Base-by-base conservation (phyloP, 2,888 invertebrate genomes). In the Drosophila ochracea region DNA sequence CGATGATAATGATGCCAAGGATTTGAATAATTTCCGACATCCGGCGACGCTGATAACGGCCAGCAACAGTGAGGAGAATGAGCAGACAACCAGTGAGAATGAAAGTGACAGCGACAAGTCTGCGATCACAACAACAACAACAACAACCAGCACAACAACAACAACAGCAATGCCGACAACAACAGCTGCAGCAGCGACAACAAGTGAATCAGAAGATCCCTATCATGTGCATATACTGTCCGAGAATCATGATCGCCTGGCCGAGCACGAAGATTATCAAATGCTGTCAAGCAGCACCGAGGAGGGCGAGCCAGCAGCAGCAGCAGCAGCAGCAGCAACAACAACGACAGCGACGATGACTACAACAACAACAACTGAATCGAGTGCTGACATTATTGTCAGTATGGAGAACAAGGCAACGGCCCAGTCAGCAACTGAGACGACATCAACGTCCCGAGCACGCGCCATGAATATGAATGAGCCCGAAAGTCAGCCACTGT, bases 181-280 rank as follows among this genome's bases (percentile, higher is more conserved):
- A 60, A 41, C 75, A 60, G 66, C 74, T 72, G 62, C 78, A 58
- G 41, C 78, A 57, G 58, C 64, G 57, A 57, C 80, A 54, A 66
- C 76, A 49, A 69, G 68, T 37, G 84, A 77, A 57, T 73, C 70
- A 71, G 91, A 91, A 81, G 92, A 92, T 91, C 92, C 92, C 57
- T 92, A 92, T 83, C 92, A 92, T 91, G 92, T 87, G 58, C 92
- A 92, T 76, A 92, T 92, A 84, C 83, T 92, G 68, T 92, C 92
- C 55, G 92, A 92, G 73, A 92, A 91, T 81, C 92, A 92, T 85
- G 92, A 92, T 83, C 91, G 90, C 82, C 84, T 92, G 82, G 91
- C 91, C 73, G 92, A 91, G 76, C 92, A 91, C 68, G 92, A 91
- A 78, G 92, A 91, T 84, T 92, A 92, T 86, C 91, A 92, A 84